Evolutionary conservation across 2,888 invertebrate species (phyloP), one percentile per base, ranked within the genome.

Genomic region (Drosophila greeni): DNA sequence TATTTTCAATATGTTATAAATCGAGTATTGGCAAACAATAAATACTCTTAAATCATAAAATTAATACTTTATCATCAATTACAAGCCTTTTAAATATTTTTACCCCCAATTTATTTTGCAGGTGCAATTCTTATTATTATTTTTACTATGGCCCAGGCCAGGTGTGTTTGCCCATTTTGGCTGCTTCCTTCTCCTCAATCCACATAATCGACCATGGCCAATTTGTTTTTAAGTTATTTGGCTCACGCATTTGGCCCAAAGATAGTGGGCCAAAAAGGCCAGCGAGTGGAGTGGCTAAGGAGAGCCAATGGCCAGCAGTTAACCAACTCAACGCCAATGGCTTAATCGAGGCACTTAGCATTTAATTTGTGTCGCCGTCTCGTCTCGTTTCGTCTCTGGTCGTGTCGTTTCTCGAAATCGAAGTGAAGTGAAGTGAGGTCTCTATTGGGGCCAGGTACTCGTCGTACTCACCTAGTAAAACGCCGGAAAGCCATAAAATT

Each of bases 401-500:
- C 45, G 20, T 14, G 20, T 40, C 39, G 39, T 40, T 40, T 23
- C 40, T 40, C 40, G 31, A 43, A 31, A 36, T 45, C 26, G 40
- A 26, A 26, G 29, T 29, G 45, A 29, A 43, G 18, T 12, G 45
- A 47, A 45, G 45, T 45, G 45, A 18, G 18, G 62, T 31, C 47
- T 53, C 7, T 61, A 77, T 74, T 80, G 79, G 69, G 75, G 83
- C 62, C 83, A 81, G 40, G 31, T 14, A 47, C 45, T 45, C 29
- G 45, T 29, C 18, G 29, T 66, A 82, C 86, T 86, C 72, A 86
- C 86, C 86, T 85, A 86, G 84, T 82, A 86, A 84, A 82, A 87
- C 85, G 85, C 86, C 87, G 85, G 86, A 86, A 82, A 87, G 84
- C 84, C 86, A 87, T 86, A 86, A 83, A 85, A 86, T 82, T 83